Percentiles rank a stretch among this genome's conserved stretches.
Evolutionary conservation across 2,888 invertebrate species (phyloP).

Genomic region (Listrodromus nycthemerus): DNA sequence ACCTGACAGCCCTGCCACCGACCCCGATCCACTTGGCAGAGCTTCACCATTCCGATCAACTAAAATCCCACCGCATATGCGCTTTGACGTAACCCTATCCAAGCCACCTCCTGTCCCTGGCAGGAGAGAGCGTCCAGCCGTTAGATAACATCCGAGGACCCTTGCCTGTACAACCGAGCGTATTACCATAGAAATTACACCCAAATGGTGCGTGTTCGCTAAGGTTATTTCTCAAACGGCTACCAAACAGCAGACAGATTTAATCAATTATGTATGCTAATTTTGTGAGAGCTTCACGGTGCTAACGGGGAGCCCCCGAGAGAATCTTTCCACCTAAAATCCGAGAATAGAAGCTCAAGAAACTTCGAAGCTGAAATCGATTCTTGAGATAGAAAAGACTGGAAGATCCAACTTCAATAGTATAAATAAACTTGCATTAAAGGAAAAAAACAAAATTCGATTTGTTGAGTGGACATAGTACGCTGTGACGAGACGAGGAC

Average conservation of each 20-base stretch:
- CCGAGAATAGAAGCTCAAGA: background rate
- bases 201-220: constrained; percentile 46
- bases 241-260: constrained; percentile 15
- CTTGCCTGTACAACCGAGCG: constrained; percentile 34
- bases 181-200: constrained; percentile 62
- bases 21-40: background rate
- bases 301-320: background rate
- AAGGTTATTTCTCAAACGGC: constrained; percentile 50
- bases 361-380: background rate
- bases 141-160: constrained; percentile 54
- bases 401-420: background rate
- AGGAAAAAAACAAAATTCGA: constrained; percentile 21
- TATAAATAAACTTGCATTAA: background rate
- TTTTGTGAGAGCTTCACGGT: background rate
- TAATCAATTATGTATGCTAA: constrained; percentile 34
- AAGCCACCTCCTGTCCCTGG: constrained; percentile 19
- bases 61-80: constrained; percentile 29
- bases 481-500: constrained; percentile 19
- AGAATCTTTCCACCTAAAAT: background rate
- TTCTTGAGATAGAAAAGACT: background rate
- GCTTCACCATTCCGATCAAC: constrained; percentile 23
- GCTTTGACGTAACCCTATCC: background rate
- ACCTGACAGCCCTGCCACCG: background rate
- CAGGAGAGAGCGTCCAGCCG: constrained; percentile 45
- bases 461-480: constrained; percentile 22